These are phyloP conservation scores for Perodicticus potto DNA, from an alignment of 2,797 vertebrate genomes.

Conservation along the genomic window DNA sequence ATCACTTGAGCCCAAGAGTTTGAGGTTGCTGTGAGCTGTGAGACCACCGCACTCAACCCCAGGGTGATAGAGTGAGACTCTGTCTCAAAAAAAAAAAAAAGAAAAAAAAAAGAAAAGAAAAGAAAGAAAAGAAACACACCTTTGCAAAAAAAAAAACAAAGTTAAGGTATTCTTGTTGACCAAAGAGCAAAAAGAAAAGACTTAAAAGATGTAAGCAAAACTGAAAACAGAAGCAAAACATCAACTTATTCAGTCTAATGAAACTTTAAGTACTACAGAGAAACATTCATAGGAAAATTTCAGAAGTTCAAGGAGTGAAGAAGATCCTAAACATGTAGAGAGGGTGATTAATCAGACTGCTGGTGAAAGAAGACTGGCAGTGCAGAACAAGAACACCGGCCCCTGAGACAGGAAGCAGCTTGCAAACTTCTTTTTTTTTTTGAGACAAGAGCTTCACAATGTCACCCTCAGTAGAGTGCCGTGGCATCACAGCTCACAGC, in stretches of 20 bases:
- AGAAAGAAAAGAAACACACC: not conserved
- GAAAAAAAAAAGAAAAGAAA: not conserved
- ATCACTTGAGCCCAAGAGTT: no score
- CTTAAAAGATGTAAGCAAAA: not conserved
- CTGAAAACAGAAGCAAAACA: not conserved
- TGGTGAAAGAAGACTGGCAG: not conserved
- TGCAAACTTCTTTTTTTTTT: not conserved
- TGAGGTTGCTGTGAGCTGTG: no score
- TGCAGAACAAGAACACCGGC: not conserved
- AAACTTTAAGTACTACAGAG: not conserved
- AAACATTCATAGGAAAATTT: not conserved
- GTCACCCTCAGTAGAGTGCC: no score
- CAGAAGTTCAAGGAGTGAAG: not conserved
- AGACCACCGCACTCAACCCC: no score
- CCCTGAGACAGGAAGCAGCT: accelerated
- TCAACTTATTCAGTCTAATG: not conserved
- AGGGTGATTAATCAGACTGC: not conserved
- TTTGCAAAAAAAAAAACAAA: not conserved
- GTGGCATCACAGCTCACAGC: no score
- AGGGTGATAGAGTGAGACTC: no score
- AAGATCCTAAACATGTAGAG: not conserved
- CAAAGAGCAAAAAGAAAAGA: not conserved
- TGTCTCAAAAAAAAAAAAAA: no score
- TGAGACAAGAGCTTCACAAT: no score
- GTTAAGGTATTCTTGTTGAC: not conserved